These are phyloP conservation scores for Drosophila nr. fundita DNA, from an alignment of 2,888 invertebrate species.

Conservation along the genomic window DNA sequence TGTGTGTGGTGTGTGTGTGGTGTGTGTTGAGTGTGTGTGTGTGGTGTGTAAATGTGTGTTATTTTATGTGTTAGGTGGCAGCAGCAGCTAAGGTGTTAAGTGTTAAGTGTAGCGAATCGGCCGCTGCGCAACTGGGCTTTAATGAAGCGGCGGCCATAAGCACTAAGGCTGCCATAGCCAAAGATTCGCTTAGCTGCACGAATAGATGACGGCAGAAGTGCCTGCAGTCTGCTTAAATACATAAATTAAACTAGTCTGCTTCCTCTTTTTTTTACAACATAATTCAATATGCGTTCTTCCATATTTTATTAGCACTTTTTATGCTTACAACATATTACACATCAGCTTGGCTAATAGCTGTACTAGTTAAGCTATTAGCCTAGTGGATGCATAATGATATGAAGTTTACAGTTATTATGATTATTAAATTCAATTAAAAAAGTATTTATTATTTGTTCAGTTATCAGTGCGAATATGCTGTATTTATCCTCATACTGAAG, in stretches of 20 bases:
- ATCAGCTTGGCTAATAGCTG: background rate
- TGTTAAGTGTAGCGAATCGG: slow-evolving; percentile 56
- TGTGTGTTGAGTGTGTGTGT: too few relatives aligned
- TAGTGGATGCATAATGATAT: background rate
- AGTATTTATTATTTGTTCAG: background rate
- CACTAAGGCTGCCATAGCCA: slow-evolving; percentile 4
- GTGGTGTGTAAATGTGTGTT: background rate
- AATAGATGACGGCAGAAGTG: background rate
- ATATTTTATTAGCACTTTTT: slow-evolving; percentile 6
- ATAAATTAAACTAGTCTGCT: slow-evolving; percentile 21
- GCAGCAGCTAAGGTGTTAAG: slow-evolving; percentile 29
- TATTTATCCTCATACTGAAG: too few relatives aligned
- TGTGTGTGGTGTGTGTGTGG: background rate
- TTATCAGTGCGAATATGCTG: background rate
- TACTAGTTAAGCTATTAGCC: background rate
- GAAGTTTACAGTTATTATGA: too few relatives aligned
- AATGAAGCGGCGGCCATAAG: slow-evolving; percentile 45
- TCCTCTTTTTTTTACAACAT: slow-evolving; percentile 8
- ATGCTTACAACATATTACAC: background rate
- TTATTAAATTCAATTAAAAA: too few relatives aligned
- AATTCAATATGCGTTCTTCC: slow-evolving; percentile 6
- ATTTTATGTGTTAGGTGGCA: background rate
- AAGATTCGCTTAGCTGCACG: slow-evolving; percentile 18
- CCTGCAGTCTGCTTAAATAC: slow-evolving; percentile 19
- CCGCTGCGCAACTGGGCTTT: slow-evolving; percentile 51